Evolutionary conservation across 2,888 invertebrate species (phyloP).

Genomic region (Criorhina ranunculi): DNA sequence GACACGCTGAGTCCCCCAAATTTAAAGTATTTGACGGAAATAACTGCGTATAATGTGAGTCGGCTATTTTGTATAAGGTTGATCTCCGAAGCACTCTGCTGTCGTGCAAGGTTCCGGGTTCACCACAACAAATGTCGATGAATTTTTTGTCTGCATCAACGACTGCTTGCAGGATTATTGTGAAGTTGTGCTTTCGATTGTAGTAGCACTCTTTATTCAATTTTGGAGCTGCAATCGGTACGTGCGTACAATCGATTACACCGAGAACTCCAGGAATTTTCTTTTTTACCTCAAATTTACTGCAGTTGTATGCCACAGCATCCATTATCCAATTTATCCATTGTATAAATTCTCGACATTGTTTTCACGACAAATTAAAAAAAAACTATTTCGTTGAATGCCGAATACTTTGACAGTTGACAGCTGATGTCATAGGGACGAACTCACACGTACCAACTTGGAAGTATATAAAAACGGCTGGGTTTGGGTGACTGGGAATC

Average conservation of each 20-base stretch:
- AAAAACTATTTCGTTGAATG: too few species aligned
- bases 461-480: too few species aligned
- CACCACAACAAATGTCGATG: conserved; percentile 77
- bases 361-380: too few species aligned
- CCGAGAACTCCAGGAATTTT: conserved; percentile 74
- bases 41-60: not conserved
- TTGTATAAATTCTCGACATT: too few species aligned
- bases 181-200: conserved; percentile 73
- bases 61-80: conserved; percentile 8
- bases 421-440: too few species aligned
- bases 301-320: conserved; percentile 1
- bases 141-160: conserved; percentile 78
- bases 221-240: conserved; percentile 73
- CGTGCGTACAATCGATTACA: conserved; percentile 76
- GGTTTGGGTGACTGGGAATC: too few species aligned
- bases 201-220: conserved; percentile 75
- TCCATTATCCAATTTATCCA: conserved; percentile 37
- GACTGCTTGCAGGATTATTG: conserved; percentile 77
- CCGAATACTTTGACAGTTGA: too few species aligned
- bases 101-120: conserved; percentile 78
- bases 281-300: conserved; percentile 63
- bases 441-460: too few species aligned
- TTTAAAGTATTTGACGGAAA: conserved; percentile 59
- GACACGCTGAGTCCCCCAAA: conserved; percentile 76
- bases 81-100: conserved; percentile 76